Base-by-base conservation (phyloP, 1,140 invertebrate genomes). In the Drosophila oshimai region DNA sequence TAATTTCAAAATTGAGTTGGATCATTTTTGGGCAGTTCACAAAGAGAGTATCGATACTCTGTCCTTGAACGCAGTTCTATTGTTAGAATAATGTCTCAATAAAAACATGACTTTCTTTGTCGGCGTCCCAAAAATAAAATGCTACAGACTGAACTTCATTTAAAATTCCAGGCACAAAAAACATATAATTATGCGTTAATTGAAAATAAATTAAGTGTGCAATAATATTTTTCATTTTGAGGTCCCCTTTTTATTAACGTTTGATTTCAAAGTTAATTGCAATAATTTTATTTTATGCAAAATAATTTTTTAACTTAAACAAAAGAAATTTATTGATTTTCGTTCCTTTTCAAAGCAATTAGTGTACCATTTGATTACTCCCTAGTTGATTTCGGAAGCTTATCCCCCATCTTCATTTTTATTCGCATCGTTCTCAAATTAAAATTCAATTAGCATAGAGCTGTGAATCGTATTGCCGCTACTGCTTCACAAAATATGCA, bases 361-460 rank as follows among this genome's bases (percentile, higher is more conserved):
- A 22, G 37, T 39, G 15, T n/a, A 1, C 5, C 12, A 12, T 18
- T 34, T 26, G 17, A 26, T 60, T 34, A 41, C 24, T 6, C 24
- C 22, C 17, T 41, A 26, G 22, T 29, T 28, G 15, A 18, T 15
- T 20, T 6, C 26, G n/a, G 6, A 6, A 22, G 12, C 4, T 6
- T 22, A 12, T 2, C 5, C 31, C 24, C 15, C 15, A 24, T 37
- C 5, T 17, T 44, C 4, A 13, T 55, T 29, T 39, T 18, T 7
- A 12, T 15, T 17, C 10, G n/a, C 34, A 29, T 39, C 12, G 55
- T 15, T 18, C 42, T 13, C 13, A 24, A 29, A 76, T 76, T 70
- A 39, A 75, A 69, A 57, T 24, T 68, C 69, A 61, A 78, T 78
- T 78, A 73, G 69, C 75, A 78, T 73, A 47, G 37, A 37, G n/a